Percentiles rank a stretch among this genome's conserved stretches.
These are phyloP conservation scores for Ernsta delagoae DNA, from an alignment of 2,888 invertebrate species.

Conservation along the genomic window DNA sequence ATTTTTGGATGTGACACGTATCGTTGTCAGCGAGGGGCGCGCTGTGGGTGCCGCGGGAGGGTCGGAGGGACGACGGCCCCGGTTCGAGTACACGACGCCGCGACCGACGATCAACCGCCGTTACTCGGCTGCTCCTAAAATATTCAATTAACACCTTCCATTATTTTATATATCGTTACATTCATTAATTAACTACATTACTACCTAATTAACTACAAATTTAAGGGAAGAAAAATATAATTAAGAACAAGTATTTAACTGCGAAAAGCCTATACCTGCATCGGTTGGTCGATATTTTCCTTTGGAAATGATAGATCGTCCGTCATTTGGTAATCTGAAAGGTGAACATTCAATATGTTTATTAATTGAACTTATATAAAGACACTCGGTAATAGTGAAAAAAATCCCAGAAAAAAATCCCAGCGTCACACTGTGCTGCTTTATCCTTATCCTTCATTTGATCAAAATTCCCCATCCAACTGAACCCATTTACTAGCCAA, in stretches of 20 bases:
- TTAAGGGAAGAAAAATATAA: neutral
- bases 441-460: no score
- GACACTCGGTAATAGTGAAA: no score
- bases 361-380: no score
- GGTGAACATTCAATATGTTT: no score
- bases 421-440: no score
- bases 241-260: neutral
- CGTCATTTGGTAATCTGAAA: constrained; percentile 60
- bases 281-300: constrained; percentile 60
- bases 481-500: no score
- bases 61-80: constrained; percentile 16
- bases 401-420: no score
- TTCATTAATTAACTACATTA: no score
- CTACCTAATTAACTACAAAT: no score
- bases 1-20: constrained; percentile 28
- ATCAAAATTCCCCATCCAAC: no score
- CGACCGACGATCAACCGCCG: constrained; percentile 65
- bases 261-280: constrained; percentile 57
- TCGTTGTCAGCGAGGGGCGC: constrained; percentile 16
- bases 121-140: constrained; percentile 74
- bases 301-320: constrained; percentile 62
- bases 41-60: constrained; percentile 21
- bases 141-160: no score
- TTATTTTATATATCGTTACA: no score
- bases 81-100: constrained; percentile 37